Percentiles rank a stretch among this genome's conserved stretches.
Evolutionary conservation across 23 tunicate genomes (phyloP).

Genomic region (Ascidia mentula): DNA sequence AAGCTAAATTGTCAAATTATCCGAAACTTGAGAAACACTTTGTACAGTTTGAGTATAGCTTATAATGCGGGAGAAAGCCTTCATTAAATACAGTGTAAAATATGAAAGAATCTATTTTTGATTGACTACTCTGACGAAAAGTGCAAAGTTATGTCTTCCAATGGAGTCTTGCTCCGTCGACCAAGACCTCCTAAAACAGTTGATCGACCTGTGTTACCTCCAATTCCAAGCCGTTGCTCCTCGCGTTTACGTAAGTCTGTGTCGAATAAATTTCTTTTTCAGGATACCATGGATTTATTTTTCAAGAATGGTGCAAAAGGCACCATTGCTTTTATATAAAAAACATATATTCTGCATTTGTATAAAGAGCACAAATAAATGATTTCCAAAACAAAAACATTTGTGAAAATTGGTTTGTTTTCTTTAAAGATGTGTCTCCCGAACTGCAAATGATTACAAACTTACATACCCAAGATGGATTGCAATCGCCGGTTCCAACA

Average conservation of each 20-base stretch:
- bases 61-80: neutral
- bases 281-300: neutral
- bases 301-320: too few relatives aligned
- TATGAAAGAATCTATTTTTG: too few relatives aligned
- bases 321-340: neutral
- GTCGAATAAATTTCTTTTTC: neutral
- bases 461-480: conserved; percentile 38
- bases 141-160: neutral
- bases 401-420: too few relatives aligned
- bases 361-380: neutral
- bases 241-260: neutral
- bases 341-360: neutral
- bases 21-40: neutral
- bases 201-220: conserved; percentile 19
- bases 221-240: conserved; percentile 29
- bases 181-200: conserved; percentile 56
- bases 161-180: conserved; percentile 35
- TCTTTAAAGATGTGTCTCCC: conserved; percentile 24
- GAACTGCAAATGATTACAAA: conserved; percentile 33
- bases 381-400: neutral
- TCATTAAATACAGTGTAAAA: neutral
- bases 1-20: neutral
- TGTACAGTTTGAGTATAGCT: neutral
- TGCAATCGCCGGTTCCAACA: conserved; percentile 85
- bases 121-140: too few relatives aligned